Conservation (phyloP, 2,888 invertebrate species). For the Caenorhabditis sulstoni region DNA sequence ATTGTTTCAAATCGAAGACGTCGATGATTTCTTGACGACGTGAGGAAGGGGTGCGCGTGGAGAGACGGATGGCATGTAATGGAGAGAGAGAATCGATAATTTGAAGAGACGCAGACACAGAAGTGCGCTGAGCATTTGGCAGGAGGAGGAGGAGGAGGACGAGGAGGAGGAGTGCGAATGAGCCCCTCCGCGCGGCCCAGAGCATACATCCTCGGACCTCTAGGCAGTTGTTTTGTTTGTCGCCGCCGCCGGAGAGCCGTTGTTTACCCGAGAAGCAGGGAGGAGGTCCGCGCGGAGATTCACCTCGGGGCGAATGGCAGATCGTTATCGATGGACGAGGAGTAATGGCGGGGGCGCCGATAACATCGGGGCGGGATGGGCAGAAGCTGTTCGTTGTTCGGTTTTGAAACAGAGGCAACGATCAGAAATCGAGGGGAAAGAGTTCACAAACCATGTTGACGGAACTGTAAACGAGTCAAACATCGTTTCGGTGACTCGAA, state of each 20-base stretch:
- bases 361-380: constrained; percentile 12
- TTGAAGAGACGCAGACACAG: constrained; percentile 33
- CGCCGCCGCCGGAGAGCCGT: neutral
- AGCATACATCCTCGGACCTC: constrained; percentile 17
- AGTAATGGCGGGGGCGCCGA: constrained; percentile 21
- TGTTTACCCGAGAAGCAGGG: constrained; percentile 7
- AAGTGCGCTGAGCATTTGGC: constrained; percentile 15
- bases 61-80: constrained; percentile 14
- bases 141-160: neutral
- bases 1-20: neutral
- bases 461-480: no score
- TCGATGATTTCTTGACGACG: constrained; percentile 13
- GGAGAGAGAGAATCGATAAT: constrained; percentile 33
- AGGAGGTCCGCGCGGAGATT: neutral
- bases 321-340: constrained; percentile 34
- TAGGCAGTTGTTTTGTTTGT: constrained; percentile 36
- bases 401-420: constrained; percentile 2
- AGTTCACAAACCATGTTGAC: no score
- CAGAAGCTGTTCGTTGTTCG: constrained; percentile 34
- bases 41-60: constrained; percentile 21
- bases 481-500: neutral
- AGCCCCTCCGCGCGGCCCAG: constrained; percentile 7
- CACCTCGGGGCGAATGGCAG: constrained; percentile 10
- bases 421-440: no score
- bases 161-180: constrained; percentile 16